These are phyloP conservation scores for Chrysotoxum bicinctum DNA, from an alignment of 2,888 invertebrate genomes.

Conservation along the genomic window DNA sequence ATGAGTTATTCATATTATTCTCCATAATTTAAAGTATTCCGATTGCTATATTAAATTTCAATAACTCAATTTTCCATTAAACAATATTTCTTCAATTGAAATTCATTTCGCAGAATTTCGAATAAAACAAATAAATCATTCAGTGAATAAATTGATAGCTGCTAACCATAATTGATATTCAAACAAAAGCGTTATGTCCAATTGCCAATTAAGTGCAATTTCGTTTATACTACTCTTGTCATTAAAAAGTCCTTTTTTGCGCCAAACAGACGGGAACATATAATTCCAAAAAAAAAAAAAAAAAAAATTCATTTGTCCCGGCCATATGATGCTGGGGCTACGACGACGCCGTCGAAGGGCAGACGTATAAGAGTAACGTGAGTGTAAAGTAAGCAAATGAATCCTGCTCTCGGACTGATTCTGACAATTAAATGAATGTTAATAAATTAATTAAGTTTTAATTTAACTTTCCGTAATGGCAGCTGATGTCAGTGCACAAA, in stretches of 20 bases:
- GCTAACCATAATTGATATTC: constrained; percentile 62
- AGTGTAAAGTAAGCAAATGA: constrained; percentile 51
- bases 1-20: too few relatives aligned
- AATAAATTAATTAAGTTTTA: constrained; percentile 72
- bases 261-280: constrained; percentile 31
- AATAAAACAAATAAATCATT: constrained; percentile 51
- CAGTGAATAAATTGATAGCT: constrained; percentile 41
- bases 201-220: constrained; percentile 54
- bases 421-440: constrained; percentile 71
- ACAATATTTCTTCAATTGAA: background rate
- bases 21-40: too few relatives aligned
- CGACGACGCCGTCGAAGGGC: too few relatives aligned
- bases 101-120: background rate
- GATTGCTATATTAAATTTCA: background rate
- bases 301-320: constrained; percentile 56
- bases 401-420: constrained; percentile 52
- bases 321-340: constrained; percentile 61
- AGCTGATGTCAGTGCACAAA: constrained; percentile 63
- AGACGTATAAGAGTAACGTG: background rate
- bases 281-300: constrained; percentile 46
- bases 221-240: constrained; percentile 30
- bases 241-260: constrained; percentile 9
- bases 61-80: constrained; percentile 6
- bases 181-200: constrained; percentile 44
- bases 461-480: constrained; percentile 67